These are phyloP conservation scores for Sarcophaga peregrina DNA, from an alignment of 1,140 invertebrate species.

Conservation along the genomic window DNA sequence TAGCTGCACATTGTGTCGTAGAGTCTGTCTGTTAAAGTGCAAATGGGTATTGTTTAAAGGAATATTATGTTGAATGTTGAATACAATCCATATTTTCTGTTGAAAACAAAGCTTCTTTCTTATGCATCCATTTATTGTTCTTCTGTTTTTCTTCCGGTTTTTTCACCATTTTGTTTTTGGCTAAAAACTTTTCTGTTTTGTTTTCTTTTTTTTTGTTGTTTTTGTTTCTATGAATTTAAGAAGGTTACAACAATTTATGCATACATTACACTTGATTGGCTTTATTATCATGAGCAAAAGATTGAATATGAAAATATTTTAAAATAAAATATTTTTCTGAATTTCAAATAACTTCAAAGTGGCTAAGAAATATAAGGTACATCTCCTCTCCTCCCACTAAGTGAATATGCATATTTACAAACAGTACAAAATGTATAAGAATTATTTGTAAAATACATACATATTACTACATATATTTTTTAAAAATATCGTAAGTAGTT, in stretches of 20 bases:
- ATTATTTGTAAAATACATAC: too few species aligned
- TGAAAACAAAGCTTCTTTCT: slow-evolving; percentile 10
- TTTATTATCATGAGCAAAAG: slow-evolving; percentile 16
- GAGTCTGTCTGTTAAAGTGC: slow-evolving; percentile 17
- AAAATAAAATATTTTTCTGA: background rate
- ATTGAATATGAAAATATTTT: slow-evolving; percentile 26
- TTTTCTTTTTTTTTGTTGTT: background rate
- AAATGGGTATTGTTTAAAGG: slow-evolving; percentile 9
- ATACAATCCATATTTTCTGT: background rate
- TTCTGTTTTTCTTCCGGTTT: too few species aligned
- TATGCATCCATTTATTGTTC: background rate
- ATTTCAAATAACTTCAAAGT: too few species aligned
- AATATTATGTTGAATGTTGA: background rate
- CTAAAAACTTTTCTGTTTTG: background rate
- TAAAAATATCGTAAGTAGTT: too few species aligned
- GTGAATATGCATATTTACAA: too few species aligned
- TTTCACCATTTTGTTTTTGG: too few species aligned
- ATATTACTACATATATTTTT: too few species aligned
- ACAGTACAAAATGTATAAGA: too few species aligned
- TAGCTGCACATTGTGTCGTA: too few species aligned
- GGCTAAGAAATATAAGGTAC: too few species aligned
- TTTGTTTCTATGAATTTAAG: background rate
- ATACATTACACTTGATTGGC: slow-evolving; percentile 24
- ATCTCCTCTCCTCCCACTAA: too few species aligned
- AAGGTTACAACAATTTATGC: background rate